These are phyloP conservation scores for Steinernema feltiae DNA, from an alignment of 1,140 invertebrate genomes.

Conservation along the genomic window DNA sequence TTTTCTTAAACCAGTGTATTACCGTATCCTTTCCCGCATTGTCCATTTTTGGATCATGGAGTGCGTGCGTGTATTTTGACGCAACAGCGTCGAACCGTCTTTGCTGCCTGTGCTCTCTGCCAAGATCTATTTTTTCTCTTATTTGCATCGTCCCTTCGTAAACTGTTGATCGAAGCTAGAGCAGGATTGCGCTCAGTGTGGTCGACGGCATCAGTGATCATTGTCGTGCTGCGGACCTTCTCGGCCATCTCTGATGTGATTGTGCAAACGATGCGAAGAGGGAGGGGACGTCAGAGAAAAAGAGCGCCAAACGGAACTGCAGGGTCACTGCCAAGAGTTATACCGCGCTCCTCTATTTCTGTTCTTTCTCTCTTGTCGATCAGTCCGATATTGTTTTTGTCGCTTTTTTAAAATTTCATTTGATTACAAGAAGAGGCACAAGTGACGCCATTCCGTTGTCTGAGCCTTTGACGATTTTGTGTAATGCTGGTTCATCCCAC, in stretches of 20 bases:
- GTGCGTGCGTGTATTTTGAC: too few relatives aligned
- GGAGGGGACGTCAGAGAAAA: slow-evolving; percentile 13
- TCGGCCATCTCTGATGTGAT: slow-evolving; percentile 9
- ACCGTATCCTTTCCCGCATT: too few relatives aligned
- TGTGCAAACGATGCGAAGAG: slow-evolving; percentile 15
- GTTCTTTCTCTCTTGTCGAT: background rate
- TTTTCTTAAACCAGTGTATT: too few relatives aligned
- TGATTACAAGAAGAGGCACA: background rate
- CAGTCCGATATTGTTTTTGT: slow-evolving; percentile 5
- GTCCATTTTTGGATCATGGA: too few relatives aligned
- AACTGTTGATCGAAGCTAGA: background rate
- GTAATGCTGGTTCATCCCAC: too few relatives aligned
- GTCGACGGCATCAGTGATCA: background rate
- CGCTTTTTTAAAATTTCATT: background rate
- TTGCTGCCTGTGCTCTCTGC: background rate
- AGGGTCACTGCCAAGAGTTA: slow-evolving; percentile 15
- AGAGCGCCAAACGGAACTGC: slow-evolving; percentile 14
- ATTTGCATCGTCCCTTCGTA: background rate
- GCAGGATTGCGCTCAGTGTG: background rate
- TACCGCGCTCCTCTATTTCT: background rate
- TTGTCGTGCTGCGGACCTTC: slow-evolving; percentile 6
- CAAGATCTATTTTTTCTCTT: background rate
- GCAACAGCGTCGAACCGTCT: background rate
- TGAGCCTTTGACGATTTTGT: too few relatives aligned
- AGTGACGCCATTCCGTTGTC: background rate